phyloP scores from a whole-genome alignment of 1,140 invertebrate species.

The Heliconius hewitsoni region DNA sequence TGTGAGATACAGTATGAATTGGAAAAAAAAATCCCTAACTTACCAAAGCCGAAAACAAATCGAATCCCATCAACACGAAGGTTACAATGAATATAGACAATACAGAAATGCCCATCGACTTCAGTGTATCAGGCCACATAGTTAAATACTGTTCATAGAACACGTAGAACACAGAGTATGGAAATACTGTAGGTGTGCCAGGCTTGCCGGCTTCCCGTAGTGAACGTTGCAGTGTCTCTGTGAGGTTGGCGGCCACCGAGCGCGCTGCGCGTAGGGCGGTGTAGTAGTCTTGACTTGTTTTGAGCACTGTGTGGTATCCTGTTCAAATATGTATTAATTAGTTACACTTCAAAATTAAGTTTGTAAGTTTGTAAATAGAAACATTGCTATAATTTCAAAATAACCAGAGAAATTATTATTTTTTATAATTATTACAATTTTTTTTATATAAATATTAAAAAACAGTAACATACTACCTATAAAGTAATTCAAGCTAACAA shows the following conservation, averaged over 20 bases:
- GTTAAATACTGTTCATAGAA: conserved; percentile 99
- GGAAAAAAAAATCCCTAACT: conserved; percentile 36
- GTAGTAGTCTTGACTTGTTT: conserved; percentile 95
- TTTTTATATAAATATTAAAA: too few relatives aligned
- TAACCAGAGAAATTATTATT: too few relatives aligned
- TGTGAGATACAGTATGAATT: too few relatives aligned
- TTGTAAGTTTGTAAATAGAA: too few relatives aligned
- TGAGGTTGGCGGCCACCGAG: conserved; percentile 90
- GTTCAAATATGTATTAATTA: not conserved
- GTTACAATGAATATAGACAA: conserved; percentile 96
- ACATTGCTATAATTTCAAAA: too few relatives aligned
- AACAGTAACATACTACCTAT: too few relatives aligned
- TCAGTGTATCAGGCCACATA: conserved; percentile 95
- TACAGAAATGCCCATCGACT: conserved; percentile 93
- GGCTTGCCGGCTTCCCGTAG: conserved; percentile 76
- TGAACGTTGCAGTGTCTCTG: conserved; percentile 86
- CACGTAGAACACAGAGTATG: conserved; percentile 98
- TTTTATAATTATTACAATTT: too few relatives aligned
- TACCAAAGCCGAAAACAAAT: conserved; percentile 90
- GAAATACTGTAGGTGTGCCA: conserved; percentile 91
- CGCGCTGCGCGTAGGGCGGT: conserved; percentile 91
- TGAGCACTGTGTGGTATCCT: conserved; percentile 97
- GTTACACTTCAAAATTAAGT: not conserved
- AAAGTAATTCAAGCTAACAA: too few relatives aligned
- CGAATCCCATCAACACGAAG: conserved; percentile 96